Percentiles rank a stretch among this genome's conserved stretches.
phyloP scores from a whole-genome alignment of 2,888 invertebrate genomes.

The Lordiphosa fenestrarum region DNA sequence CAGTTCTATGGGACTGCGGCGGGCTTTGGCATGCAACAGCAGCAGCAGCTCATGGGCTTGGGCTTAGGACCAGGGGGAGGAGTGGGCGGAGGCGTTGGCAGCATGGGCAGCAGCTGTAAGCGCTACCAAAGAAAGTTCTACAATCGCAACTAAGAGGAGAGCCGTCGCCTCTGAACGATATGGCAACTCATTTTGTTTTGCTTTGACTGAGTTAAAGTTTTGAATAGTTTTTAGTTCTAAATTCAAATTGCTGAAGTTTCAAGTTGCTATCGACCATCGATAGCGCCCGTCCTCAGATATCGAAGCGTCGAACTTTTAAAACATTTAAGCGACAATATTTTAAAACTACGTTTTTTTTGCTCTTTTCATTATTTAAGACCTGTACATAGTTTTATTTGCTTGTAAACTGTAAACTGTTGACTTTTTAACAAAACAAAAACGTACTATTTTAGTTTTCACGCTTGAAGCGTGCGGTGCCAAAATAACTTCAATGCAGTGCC shows the following conservation, averaged over 20 bases:
- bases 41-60: constrained; percentile 57
- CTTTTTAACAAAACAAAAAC: constrained; percentile 18
- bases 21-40: constrained; percentile 45
- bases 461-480: constrained; percentile 72
- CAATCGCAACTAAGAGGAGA: constrained; percentile 65
- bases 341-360: constrained; percentile 14
- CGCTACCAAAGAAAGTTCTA: constrained; percentile 80
- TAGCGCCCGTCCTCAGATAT: constrained; percentile 1
- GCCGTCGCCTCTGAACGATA: background rate
- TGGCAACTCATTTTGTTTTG: constrained; percentile 50
- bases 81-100: constrained; percentile 62
- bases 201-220: constrained; percentile 72
- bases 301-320: constrained; percentile 28
- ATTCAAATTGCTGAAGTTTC: constrained; percentile 29
- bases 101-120: constrained; percentile 73
- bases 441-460: constrained; percentile 46
- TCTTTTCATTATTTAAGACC: constrained; percentile 14
- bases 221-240: constrained; percentile 20
- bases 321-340: constrained; percentile 29
- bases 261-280: constrained; percentile 12
- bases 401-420: constrained; percentile 38
- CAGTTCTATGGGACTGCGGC: constrained; percentile 51
- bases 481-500: constrained; percentile 71
- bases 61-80: constrained; percentile 31
- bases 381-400: constrained; percentile 58